Percentiles rank a stretch among this genome's conserved stretches.
These are phyloP conservation scores for Tetranychus cinnabarinus DNA, from an alignment of 1,140 invertebrate species.

Conservation along the genomic window DNA sequence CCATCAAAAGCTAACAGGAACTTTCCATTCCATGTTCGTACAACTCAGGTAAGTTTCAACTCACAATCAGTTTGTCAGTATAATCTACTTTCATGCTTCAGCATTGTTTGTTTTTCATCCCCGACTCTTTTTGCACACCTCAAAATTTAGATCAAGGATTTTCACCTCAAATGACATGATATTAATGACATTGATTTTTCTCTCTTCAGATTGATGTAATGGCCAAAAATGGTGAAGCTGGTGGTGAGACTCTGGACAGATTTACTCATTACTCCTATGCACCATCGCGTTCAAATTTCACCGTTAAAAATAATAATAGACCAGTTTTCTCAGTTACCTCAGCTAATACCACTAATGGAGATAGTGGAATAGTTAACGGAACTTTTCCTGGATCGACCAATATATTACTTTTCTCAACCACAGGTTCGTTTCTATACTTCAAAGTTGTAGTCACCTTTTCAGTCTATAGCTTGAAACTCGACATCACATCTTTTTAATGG, in stretches of 20 bases:
- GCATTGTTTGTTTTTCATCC: too few relatives aligned
- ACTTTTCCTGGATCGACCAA: too few relatives aligned
- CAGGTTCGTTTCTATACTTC: too few relatives aligned
- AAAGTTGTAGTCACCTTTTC: neutral
- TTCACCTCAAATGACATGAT: neutral
- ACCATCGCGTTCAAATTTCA: neutral
- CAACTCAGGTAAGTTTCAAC: constrained; percentile 33
- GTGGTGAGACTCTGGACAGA: constrained; percentile 6
- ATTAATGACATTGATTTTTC: neutral
- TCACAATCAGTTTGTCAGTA: neutral
- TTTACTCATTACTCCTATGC: constrained; percentile 10
- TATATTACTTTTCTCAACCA: too few relatives aligned
- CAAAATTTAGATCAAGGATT: neutral
- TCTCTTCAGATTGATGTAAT: neutral
- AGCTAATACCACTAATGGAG: neutral
- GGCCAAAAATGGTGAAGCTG: neutral
- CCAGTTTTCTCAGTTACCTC: neutral
- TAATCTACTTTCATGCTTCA: too few relatives aligned
- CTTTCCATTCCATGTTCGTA: constrained; percentile 62
- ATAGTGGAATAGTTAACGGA: neutral
- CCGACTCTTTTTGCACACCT: too few relatives aligned
- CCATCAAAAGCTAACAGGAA: constrained; percentile 56
- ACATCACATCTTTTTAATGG: too few relatives aligned
- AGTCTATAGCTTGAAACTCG: neutral
- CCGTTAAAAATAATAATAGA: neutral